These are phyloP conservation scores for Aurelia aurita DNA, from an alignment of 30 jellyfish, hydroid and myxozoan genomes.

Conservation along the genomic window DNA sequence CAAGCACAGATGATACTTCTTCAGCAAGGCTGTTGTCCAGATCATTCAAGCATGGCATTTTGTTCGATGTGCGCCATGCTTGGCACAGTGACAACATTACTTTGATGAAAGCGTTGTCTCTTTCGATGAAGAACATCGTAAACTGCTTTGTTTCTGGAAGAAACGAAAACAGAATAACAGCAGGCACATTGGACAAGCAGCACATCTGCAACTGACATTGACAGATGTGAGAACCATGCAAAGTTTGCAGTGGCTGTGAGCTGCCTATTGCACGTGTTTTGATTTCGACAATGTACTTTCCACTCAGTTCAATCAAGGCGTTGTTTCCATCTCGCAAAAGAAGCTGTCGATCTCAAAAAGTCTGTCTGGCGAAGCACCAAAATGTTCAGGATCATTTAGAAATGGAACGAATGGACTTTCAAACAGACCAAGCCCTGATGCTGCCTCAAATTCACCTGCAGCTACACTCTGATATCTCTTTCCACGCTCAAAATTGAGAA, in stretches of 20 bases:
- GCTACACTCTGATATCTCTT: constrained; percentile 6
- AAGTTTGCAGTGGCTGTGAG: neutral
- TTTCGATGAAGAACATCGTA: constrained; percentile 2
- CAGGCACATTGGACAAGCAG: constrained; percentile 6
- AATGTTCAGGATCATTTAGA: constrained; percentile 13
- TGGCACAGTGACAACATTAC: constrained; percentile 18
- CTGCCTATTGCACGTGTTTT: constrained; percentile 16
- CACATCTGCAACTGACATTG: constrained; percentile 15
- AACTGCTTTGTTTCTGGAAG: constrained; percentile 22
- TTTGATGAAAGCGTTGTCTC: constrained; percentile 26
- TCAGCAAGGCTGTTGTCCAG: neutral
- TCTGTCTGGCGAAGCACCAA: constrained; percentile 31
- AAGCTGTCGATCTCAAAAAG: constrained; percentile 4
- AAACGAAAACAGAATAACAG: constrained; percentile 8
- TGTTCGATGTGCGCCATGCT: neutral
- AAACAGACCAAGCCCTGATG: neutral
- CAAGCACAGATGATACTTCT: neutral
- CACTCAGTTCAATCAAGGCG: neutral
- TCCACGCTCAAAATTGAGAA: constrained; percentile 20
- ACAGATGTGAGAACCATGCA: constrained; percentile 6
- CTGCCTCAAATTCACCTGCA: neutral
- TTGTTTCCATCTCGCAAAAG: neutral
- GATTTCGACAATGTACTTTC: constrained; percentile 15
- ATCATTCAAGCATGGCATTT: constrained; percentile 6
- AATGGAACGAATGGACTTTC: constrained; percentile 12